Conservation (phyloP, 1,140 invertebrate species). For the Nasonia vitripennis region DNA sequence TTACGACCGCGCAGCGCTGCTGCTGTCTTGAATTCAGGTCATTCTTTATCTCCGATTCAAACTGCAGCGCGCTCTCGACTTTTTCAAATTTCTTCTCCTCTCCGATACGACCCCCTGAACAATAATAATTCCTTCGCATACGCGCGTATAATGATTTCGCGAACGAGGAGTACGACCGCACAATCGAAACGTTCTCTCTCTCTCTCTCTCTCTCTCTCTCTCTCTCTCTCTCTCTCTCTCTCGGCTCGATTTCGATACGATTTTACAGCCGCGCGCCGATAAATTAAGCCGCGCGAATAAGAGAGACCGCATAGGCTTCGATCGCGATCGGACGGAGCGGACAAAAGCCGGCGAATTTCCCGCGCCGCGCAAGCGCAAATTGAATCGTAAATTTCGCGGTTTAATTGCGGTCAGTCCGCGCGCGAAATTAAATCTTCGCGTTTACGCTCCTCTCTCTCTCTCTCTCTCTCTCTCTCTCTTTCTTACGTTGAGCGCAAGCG, state of each 20-base stretch:
- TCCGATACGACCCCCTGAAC: no score
- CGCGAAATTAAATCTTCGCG: constrained; percentile 40
- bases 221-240: no score
- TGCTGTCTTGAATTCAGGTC: neutral
- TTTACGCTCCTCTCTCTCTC: constrained; percentile 12
- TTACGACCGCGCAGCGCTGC: neutral
- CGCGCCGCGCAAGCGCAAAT: constrained; percentile 22
- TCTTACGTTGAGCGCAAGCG: neutral
- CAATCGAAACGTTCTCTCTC: constrained; percentile 26
- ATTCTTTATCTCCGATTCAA: neutral
- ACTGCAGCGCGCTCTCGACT: no score
- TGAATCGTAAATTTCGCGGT: constrained; percentile 49
- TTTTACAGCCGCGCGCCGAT: constrained; percentile 30
- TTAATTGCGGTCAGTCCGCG: constrained; percentile 46
- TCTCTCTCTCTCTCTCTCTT: constrained; percentile 17
- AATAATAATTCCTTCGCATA: no score
- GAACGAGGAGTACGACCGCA: no score
- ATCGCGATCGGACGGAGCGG: constrained; percentile 20
- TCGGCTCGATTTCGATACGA: neutral
- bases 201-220: no score
- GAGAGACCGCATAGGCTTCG: neutral
- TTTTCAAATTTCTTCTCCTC: no score
- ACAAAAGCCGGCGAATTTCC: constrained; percentile 30
- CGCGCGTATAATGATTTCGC: no score
- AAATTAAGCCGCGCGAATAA: constrained; percentile 35